A percentile compares a stretch with the other conserved stretches of the same genome.
Evolutionary conservation across 2,797 vertebrate genomes (phyloP).

Genomic region (Sebastes kiyomatsui): DNA sequence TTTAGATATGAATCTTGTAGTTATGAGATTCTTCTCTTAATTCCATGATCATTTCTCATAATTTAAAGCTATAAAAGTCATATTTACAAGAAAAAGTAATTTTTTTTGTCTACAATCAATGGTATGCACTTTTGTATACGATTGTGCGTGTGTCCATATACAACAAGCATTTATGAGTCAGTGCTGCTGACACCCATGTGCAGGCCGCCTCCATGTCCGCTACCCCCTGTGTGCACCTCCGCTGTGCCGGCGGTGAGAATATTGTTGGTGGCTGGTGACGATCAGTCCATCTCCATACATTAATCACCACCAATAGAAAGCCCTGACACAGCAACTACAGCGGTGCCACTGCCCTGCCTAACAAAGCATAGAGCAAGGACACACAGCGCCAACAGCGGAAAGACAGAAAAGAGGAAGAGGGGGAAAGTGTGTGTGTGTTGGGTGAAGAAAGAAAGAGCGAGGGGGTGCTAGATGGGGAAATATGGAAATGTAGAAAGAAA

Average conservation of each 20-base stretch:
- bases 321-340: slow-evolving; percentile 97
- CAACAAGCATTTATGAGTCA: slow-evolving; percentile 14
- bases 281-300: slow-evolving; percentile 95
- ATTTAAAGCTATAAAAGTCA: not conserved
- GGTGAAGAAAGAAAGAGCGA: slow-evolving; percentile 79
- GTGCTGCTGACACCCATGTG: slow-evolving; percentile 20
- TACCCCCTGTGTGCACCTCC: slow-evolving; percentile 54
- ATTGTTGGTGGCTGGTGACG: slow-evolving; percentile 94
- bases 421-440: slow-evolving; percentile 61
- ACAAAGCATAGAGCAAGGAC: slow-evolving; percentile 99
- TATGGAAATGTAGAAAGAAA: slow-evolving; percentile 77
- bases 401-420: slow-evolving; percentile 59
- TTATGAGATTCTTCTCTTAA: not conserved
- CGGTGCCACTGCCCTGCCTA: slow-evolving; percentile 90
- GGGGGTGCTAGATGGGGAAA: slow-evolving; percentile 75
- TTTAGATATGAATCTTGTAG: not conserved
- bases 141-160: not conserved
- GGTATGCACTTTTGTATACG: not conserved
- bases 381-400: slow-evolving; percentile 91
- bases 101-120: not conserved
- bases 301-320: slow-evolving; percentile 98
- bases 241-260: slow-evolving; percentile 88
- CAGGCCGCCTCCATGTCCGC: slow-evolving; percentile 32
- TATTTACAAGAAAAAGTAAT: rapidly evolving
- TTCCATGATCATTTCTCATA: not conserved